These are phyloP conservation scores for Crotalus tigris DNA, from an alignment of 2,113 vertebrate species.

Conservation along the genomic window DNA sequence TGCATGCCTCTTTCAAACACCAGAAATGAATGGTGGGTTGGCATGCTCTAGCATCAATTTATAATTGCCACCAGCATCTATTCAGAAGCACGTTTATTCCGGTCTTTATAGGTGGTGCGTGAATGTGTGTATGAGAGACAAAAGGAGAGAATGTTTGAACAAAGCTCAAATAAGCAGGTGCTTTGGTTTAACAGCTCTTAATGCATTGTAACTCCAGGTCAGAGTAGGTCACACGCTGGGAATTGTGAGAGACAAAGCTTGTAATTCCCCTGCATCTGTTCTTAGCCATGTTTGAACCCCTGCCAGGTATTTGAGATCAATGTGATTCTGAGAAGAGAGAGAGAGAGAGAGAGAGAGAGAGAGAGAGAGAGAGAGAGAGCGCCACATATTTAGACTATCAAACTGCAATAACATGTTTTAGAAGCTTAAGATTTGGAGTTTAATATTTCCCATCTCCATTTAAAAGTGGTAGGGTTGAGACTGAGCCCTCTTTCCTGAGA, in stretches of 20 bases:
- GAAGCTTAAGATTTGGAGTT: too few species aligned
- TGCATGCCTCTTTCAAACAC: neutral
- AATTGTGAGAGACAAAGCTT: neutral
- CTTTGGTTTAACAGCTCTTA: neutral
- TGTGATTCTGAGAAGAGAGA: neutral
- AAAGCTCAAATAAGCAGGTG: neutral
- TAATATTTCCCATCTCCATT: neutral
- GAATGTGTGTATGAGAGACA: neutral
- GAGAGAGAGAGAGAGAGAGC: too few species aligned
- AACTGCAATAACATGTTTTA: neutral
- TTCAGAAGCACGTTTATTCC: neutral
- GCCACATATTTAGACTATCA: neutral
- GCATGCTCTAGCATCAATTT: neutral
- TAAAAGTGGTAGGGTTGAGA: neutral
- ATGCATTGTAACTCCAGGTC: neutral
- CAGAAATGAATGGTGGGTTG: neutral
- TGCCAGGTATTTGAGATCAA: neutral
- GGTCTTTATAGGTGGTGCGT: neutral
- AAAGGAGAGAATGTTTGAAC: neutral
- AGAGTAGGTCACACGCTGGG: neutral
- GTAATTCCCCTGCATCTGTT: neutral
- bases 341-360: neutral
- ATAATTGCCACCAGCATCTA: neutral
- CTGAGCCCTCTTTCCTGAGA: neutral
- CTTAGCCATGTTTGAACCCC: neutral